Base-by-base conservation (phyloP, 2,888 invertebrate genomes). In the Habrosyne pyritoides region DNA sequence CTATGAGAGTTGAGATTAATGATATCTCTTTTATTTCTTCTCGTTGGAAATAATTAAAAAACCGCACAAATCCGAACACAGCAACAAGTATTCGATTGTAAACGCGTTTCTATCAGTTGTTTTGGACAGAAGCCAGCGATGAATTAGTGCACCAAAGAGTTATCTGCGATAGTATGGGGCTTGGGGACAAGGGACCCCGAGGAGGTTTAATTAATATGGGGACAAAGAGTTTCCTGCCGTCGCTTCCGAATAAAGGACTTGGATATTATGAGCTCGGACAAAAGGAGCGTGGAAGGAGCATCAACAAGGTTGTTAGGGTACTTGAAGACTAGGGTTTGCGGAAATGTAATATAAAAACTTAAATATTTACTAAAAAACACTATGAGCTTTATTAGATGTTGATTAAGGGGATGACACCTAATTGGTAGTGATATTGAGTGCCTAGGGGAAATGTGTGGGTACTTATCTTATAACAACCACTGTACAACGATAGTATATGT, bases 161-260 rank as follows among this genome's bases (percentile, higher is more conserved):
- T 42, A 42, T 42, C 42, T 42, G n/a, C 18, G 7, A 18, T 8
- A 42, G 36, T 42, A 14, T 42, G 42, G 18, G 14, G 2, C 18
- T 18, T 18, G 18, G 42, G 42, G 42, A 42, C 42, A 8, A 36
- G 5, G 12, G 36, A 14, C 36, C 36, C 36, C 14, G 49, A 49
- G 50, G 30, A 21, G 50, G 50, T 50, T 50, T 50, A 28, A 50
- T 50, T 50, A 28, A 28, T 50, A 28, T 30, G 65, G 65, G 73
- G 72, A 79, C 81, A 81, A 81, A 78, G 80, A 67, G 69, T 61
- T 69, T 75, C 75, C 74, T 64, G 60, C 64, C 55, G 58, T 64
- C 57, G 59, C 61, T 63, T 47, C 26, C 28, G 52, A 24, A 26
- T 58, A 59, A 59, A 59, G 57, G 54, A 47, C 53, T 47, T 33